These are phyloP conservation scores for Scalopus aquaticus DNA, from an alignment of 2,113 vertebrate genomes.

Conservation along the genomic window DNA sequence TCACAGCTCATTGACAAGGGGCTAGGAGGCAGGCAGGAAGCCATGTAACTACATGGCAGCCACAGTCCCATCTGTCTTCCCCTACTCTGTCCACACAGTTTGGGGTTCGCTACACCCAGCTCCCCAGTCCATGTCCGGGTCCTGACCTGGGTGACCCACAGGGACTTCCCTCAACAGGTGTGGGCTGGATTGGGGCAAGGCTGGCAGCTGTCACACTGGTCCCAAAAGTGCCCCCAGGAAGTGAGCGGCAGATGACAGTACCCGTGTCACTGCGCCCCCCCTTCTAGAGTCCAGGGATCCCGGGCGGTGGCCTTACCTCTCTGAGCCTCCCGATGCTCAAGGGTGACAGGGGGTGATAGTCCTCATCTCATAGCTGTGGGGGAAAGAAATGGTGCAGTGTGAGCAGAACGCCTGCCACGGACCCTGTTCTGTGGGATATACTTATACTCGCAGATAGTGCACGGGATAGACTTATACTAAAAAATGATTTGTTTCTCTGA, in stretches of 20 bases:
- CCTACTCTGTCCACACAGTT: background rate
- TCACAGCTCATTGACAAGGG: background rate
- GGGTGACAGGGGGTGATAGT: fast-evolving
- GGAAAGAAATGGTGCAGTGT: background rate
- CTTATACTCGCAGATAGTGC: background rate
- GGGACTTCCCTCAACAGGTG: background rate
- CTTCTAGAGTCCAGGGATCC: fast-evolving
- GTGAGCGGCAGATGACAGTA: background rate
- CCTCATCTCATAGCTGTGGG: background rate
- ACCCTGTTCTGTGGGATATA: background rate
- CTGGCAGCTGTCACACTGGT: background rate
- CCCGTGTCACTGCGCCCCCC: too few relatives aligned
- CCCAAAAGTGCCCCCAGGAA: background rate
- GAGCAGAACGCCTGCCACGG: background rate
- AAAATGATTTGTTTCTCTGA: background rate
- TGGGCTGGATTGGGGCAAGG: background rate
- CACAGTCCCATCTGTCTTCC: background rate
- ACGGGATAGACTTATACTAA: background rate
- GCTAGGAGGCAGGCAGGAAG: background rate
- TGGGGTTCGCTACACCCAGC: too few relatives aligned
- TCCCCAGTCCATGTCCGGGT: background rate
- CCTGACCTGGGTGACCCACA: background rate
- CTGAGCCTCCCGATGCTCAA: background rate
- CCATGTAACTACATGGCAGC: background rate
- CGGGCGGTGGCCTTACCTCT: background rate